A percentile compares a stretch with the other conserved stretches of the same genome.
Conservation (phyloP, 2,113 vertebrate species). For the Istiophorus platypterus region DNA sequence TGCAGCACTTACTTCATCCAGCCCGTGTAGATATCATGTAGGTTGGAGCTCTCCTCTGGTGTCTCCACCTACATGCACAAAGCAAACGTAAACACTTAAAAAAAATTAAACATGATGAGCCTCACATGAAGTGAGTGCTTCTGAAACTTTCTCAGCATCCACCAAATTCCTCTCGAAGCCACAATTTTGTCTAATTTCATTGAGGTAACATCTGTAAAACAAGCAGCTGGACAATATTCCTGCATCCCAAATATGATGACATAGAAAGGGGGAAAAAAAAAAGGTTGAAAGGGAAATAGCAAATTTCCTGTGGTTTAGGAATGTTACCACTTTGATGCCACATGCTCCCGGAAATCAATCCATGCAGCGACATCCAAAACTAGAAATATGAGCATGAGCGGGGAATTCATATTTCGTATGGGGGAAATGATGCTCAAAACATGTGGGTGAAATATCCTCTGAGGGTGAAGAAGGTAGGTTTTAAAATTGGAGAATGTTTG, state of each 20-base stretch:
- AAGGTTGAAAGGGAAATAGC: neutral
- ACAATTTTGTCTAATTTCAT: neutral
- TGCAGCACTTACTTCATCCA: conserved; percentile 75
- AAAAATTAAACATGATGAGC: too few relatives aligned
- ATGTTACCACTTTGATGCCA: conserved; percentile 29
- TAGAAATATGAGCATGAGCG: neutral
- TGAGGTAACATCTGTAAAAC: neutral
- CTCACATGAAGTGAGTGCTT: neutral
- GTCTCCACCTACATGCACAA: conserved; percentile 65
- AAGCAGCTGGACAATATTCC: neutral
- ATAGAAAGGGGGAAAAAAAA: neutral
- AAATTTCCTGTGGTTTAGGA: conserved; percentile 56
- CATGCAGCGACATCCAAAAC: neutral
- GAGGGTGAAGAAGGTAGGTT: too few relatives aligned
- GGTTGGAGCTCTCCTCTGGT: conserved; percentile 41
- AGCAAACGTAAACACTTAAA: neutral
- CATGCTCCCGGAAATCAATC: conserved; percentile 23
- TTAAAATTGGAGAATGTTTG: neutral
- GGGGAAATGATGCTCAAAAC: neutral
- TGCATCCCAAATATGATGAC: neutral
- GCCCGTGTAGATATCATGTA: conserved; percentile 75
- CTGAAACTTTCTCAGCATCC: neutral
- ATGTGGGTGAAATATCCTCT: neutral
- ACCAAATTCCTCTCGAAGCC: neutral
- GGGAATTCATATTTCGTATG: neutral